A percentile compares a stretch with the other conserved stretches of the same genome.
Evolutionary conservation across 2,888 invertebrate species (phyloP).

Genomic region (Bruchidius siliquastri): DNA sequence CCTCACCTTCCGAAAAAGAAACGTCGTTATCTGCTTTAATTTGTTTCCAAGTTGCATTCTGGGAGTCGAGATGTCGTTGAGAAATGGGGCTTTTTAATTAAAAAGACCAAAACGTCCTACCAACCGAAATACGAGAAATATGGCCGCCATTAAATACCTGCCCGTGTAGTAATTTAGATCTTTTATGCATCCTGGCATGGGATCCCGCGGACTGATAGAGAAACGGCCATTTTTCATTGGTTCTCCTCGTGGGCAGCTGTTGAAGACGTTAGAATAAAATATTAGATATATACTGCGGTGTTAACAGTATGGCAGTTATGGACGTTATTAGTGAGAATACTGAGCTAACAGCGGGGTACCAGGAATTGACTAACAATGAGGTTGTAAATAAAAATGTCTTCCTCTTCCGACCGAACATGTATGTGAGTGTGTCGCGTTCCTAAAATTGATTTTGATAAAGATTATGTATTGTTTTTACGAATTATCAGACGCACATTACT

Average conservation of each 20-base stretch:
- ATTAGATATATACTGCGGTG: background rate
- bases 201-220: background rate
- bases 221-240: background rate
- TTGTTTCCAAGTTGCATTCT: conserved; percentile 26
- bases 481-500: too few species aligned
- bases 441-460: background rate
- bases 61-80: conserved; percentile 23
- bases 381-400: background rate
- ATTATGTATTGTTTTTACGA: too few species aligned
- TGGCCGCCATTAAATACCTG: conserved; percentile 17
- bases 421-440: background rate
- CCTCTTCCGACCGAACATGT: background rate
- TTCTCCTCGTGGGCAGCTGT: background rate
- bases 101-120: conserved; percentile 9
- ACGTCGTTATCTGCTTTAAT: conserved; percentile 33
- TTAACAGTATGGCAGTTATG: background rate
- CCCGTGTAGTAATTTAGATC: conserved; percentile 14
- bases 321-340: background rate
- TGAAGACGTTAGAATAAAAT: background rate
- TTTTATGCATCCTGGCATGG: conserved; percentile 9
- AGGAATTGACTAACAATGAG: background rate
- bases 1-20: conserved; percentile 13
- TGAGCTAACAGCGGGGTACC: background rate
- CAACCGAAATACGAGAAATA: conserved; percentile 22
- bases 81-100: conserved; percentile 25